Conservation (phyloP, 2,113 vertebrate species). For the Petroica traversi region DNA sequence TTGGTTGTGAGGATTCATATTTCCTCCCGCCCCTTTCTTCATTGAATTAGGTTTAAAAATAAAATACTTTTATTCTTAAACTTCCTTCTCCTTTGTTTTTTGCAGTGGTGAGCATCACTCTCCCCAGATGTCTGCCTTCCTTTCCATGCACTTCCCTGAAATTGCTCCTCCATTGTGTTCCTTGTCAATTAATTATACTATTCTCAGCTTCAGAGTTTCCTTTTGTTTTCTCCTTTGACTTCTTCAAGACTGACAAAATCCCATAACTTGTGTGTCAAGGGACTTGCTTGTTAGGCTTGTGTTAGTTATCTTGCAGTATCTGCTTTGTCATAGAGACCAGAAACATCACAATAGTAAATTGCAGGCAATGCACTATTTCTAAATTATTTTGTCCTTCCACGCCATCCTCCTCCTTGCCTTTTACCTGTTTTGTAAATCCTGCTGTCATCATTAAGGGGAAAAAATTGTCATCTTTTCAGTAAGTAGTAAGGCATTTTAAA, state of each 20-base stretch:
- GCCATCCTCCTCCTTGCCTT: not conserved
- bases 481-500: not conserved
- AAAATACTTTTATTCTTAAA: not conserved
- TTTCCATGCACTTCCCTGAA: not conserved
- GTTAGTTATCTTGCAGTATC: not conserved
- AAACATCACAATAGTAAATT: not conserved
- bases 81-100: constrained; percentile 6
- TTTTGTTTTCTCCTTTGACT: not conserved
- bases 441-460: not conserved
- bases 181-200: not conserved
- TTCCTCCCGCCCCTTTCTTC: not conserved
- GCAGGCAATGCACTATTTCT: not conserved
- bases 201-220: not conserved
- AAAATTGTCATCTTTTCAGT: not conserved
- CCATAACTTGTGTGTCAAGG: not conserved
- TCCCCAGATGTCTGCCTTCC: not conserved
- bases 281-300: not conserved
- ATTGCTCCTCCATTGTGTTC: not conserved
- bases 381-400: not conserved
- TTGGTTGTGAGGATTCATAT: not conserved
- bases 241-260: not conserved
- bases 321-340: not conserved
- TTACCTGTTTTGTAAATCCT: not conserved
- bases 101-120: not conserved
- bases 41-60: constrained; percentile 23